Conservation (phyloP, 2,797 vertebrate genomes). For the Epinephelus malabaricus region DNA sequence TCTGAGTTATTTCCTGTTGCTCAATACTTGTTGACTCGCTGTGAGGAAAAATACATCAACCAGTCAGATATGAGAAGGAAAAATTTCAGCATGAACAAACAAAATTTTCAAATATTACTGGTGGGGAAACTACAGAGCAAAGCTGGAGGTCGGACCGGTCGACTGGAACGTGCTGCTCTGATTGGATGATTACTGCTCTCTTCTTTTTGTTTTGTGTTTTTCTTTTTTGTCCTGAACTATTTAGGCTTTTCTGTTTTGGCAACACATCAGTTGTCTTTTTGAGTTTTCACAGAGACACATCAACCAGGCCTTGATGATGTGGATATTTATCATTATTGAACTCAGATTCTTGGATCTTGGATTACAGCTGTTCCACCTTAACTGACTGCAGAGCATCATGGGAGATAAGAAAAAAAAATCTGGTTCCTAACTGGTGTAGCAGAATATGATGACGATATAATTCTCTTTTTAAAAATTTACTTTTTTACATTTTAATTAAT, state of each 20-base stretch:
- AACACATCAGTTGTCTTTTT: neutral
- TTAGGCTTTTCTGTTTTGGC: neutral
- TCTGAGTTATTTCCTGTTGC: slow-evolving; percentile 28
- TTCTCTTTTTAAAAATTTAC: neutral
- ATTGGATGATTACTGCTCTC: slow-evolving; percentile 8
- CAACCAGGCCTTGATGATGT: neutral
- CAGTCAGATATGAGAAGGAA: neutral
- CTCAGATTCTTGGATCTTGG: neutral
- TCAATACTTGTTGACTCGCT: slow-evolving; percentile 19
- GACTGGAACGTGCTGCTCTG: slow-evolving; percentile 8
- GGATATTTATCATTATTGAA: neutral
- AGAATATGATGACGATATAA: neutral
- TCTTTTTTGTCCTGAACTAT: neutral
- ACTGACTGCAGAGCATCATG: slow-evolving; percentile 20
- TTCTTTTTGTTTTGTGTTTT: neutral
- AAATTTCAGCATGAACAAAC: neutral
- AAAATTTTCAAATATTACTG: neutral
- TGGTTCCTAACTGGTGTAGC: neutral
- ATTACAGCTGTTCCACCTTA: neutral
- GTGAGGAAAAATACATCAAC: slow-evolving; percentile 3
- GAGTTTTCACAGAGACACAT: neutral
- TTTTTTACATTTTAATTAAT: neutral
- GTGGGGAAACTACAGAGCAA: neutral
- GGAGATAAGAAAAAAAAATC: neutral
- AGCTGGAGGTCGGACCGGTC: neutral